These are phyloP conservation scores for Mormyrus lacerda DNA, from an alignment of 2,113 vertebrate genomes.

Conservation along the genomic window DNA sequence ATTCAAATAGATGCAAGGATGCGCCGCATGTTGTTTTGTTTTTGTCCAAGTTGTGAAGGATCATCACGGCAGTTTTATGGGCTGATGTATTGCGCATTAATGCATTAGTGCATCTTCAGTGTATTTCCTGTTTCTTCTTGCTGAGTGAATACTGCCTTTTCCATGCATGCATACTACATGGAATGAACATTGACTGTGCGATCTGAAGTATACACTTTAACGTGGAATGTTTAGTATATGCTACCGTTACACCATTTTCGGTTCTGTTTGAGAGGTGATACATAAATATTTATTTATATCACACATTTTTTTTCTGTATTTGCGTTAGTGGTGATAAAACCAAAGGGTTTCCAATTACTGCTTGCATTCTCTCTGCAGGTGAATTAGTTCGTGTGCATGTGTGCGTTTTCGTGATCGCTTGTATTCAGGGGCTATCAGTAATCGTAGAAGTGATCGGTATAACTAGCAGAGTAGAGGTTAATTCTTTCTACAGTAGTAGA, in stretches of 20 bases:
- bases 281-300: too few relatives aligned
- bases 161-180: not conserved
- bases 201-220: not conserved
- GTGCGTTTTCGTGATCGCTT: not conserved
- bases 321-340: too few relatives aligned
- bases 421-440: not conserved
- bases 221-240: not conserved
- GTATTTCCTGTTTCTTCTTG: not conserved
- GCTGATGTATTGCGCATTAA: not conserved
- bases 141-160: not conserved
- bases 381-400: not conserved
- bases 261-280: too few relatives aligned
- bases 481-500: too few relatives aligned
- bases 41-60: not conserved
- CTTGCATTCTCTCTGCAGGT: not conserved
- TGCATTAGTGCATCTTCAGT: not conserved
- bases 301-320: too few relatives aligned
- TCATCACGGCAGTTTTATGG: not conserved
- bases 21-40: not conserved
- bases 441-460: not conserved
- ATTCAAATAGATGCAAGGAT: not conserved
- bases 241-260: not conserved
- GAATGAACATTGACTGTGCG: not conserved
- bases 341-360: not conserved
- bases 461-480: too few relatives aligned